phyloP scores from a whole-genome alignment of 2,888 invertebrate species.

The Drosophila villosipedis region DNA sequence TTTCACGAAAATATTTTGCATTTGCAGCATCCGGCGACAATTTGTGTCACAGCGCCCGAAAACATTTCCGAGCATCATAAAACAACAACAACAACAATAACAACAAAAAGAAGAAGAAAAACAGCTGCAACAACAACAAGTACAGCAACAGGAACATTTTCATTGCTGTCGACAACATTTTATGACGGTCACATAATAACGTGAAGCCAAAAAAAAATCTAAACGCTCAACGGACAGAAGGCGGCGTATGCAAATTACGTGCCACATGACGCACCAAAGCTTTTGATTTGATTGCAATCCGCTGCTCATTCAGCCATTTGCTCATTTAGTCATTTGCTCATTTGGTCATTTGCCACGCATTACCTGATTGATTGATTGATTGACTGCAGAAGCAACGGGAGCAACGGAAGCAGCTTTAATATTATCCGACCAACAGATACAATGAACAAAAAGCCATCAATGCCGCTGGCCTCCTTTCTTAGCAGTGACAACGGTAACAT shows the following conservation, averaged over 20 bases:
- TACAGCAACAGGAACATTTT: constrained; percentile 34
- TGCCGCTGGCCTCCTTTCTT: constrained; percentile 83
- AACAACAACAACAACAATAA: constrained; percentile 27
- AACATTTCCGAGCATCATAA: constrained; percentile 64
- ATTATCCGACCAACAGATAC: constrained; percentile 18
- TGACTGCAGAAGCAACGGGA: constrained; percentile 37
- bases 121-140: constrained; percentile 4
- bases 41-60: constrained; percentile 50
- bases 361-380: constrained; percentile 45
- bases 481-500: constrained; percentile 45
- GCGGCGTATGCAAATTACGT: constrained; percentile 69
- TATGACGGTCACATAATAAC: constrained; percentile 78
- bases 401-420: constrained; percentile 6
- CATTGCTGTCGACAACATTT: constrained; percentile 65
- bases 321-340: not conserved
- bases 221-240: constrained; percentile 26
- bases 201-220: constrained; percentile 44
- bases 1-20: constrained; percentile 73
- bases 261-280: constrained; percentile 66
- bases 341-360: constrained; percentile 11
- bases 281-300: constrained; percentile 73
- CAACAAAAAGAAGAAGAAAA: not conserved
- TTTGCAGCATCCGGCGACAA: constrained; percentile 79
- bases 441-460: constrained; percentile 84
- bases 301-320: constrained; percentile 24